Base-by-base conservation (phyloP, 2,888 invertebrate genomes). In the Lobophora halterata region DNA sequence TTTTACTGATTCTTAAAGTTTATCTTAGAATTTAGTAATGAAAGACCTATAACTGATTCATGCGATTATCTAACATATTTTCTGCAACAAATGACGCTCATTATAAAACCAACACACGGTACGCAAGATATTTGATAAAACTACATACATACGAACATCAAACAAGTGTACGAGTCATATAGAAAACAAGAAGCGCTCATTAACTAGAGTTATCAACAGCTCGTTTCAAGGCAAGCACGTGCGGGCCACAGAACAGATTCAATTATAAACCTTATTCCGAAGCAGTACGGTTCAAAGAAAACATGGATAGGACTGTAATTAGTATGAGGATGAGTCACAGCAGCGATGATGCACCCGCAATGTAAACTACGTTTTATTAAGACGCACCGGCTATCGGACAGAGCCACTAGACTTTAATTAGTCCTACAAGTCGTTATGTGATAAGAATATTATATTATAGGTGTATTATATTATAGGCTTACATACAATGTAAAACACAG, bases 161-260 rank as follows among this genome's bases (percentile, higher is more conserved):
- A 45, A 45, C 34, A 48, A 46, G 29, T 37, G 30, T 37, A 25
- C 41, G 43, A 46, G 33, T 42, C 37, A 56, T 52, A 55, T 48
- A 44, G 32, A 34, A 49, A 54, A 65, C 58, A 65, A 61, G 53
- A 55, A 53, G 49, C 53, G 60, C 54, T 64, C 63, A 69, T 66
- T 65, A 70, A 67, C 43, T 46, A 48, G 49, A 57, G 59, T 71
- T 67, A 68, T 70, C 70, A 63, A 70, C 59, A 51, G 54, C 58
- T 57, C 49, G 52, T 52, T 61, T 65, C 70, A 67, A 74, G 67
- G 69, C 64, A 56, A 72, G 60, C 77, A 76, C 77, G 77, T 77
- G 53, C 38, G 1, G 9, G 13, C 21, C 21, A 20, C 16, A 29
- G 28, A 38, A 30, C 20, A n/a, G 7, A 36, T 17, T 19, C 34